Evolutionary conservation across 2,888 invertebrate species (phyloP).

Genomic region (Oscheius sp.): DNA sequence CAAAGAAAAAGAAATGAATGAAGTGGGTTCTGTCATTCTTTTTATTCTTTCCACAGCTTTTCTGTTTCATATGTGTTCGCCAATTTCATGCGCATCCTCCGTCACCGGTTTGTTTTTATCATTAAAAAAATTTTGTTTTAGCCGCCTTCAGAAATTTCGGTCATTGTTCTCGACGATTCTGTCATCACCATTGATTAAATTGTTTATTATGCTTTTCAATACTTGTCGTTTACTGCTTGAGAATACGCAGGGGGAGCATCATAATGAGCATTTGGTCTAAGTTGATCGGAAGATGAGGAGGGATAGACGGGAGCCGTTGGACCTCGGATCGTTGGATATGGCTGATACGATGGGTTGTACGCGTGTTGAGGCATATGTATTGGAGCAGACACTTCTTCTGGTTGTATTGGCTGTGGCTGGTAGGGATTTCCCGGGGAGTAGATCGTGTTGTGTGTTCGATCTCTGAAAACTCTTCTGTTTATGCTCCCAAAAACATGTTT

Average conservation of each 20-base stretch:
- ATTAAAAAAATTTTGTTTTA: too few relatives aligned
- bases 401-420: background rate
- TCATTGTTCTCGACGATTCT: background rate
- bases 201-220: slow-evolving; percentile 1
- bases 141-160: too few relatives aligned
- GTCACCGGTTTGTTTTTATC: too few relatives aligned
- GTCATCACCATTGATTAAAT: background rate
- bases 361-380: background rate
- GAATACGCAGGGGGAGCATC: slow-evolving; percentile 21
- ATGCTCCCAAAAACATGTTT: background rate
- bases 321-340: slow-evolving; percentile 15
- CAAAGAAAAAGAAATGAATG: too few relatives aligned
- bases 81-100: too few relatives aligned
- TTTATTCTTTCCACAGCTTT: too few relatives aligned
- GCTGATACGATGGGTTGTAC: background rate
- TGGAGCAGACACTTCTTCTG: background rate
- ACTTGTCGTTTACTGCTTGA: slow-evolving; percentile 4
- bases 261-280: background rate
- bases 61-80: too few relatives aligned
- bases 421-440: slow-evolving; percentile 14
- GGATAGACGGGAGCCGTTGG: slow-evolving; percentile 5
- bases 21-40: too few relatives aligned
- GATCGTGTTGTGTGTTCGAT: slow-evolving; percentile 1
- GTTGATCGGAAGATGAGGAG: background rate
- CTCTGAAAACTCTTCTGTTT: background rate